Base-by-base conservation (phyloP, 2,113 vertebrate species). In the Embiotoca jacksoni region DNA sequence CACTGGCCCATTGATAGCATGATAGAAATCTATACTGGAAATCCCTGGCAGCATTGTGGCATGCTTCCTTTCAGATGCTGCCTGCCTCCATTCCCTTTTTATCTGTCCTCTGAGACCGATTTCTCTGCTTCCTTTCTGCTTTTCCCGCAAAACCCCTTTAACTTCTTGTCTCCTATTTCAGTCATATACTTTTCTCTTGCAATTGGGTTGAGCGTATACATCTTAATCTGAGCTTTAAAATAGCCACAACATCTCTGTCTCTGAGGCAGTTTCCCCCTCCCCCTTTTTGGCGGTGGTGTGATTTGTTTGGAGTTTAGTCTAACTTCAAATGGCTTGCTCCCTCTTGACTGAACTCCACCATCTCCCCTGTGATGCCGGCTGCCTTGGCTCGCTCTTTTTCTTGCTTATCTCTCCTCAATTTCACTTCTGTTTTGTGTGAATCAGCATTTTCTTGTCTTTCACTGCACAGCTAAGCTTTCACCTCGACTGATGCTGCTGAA, bases 11-110 rank as follows among this genome's bases (percentile, higher is more conserved):
- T 30, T 83, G 33, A 68, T 81, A 30, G 68, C 61, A 8, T 49
- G 81, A 80, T 81, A 63, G 58, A 65, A 78, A 83, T 73, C 84
- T 78, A 50, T 76, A 80, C 80, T 58, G 75, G 70, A 76, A 53
- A 72, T 78, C 59, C 75, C 57, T 16, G 16, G n/a, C 59, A 59
- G 54, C 67, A 4, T 81, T 72, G 76, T 59, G 54, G 68, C 36
- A 13, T 36, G 32, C 67, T 50, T 69, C 64, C 33, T 67, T 82
- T 82, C 52, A 74, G 60, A 83, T 37, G 37, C 60, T 61, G 37
- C 56, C 35, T 69, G 23, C 36, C 66, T 80, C 80, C 67, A 55
- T 82, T 74, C 67, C 23, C 60, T 63, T 62, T 69, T 76, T 71
- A 86, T 60, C 80, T 86, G 47, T 88, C 70, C 84, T 61, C 7